A percentile compares a stretch with the other conserved stretches of the same genome.
Conservation (phyloP, 2,113 vertebrate species). For the Mellivora capensis region DNA sequence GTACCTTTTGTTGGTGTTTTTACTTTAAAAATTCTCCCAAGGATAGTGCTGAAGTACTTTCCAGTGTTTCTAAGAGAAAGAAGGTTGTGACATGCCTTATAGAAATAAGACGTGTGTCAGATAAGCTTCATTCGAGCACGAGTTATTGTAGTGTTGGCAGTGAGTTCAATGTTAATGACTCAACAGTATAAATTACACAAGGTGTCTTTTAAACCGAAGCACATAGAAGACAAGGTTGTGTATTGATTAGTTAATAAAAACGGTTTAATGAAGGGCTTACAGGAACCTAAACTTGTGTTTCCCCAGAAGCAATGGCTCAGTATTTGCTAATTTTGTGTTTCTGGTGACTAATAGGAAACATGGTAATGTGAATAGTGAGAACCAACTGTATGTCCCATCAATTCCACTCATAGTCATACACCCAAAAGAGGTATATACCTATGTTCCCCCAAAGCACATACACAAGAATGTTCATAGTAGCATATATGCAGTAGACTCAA, state of each 20-base stretch:
- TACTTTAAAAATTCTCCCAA: background rate
- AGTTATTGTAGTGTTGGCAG: background rate
- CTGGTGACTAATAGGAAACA: background rate
- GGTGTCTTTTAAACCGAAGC: background rate
- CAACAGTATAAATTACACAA: too few species aligned
- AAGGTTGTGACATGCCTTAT: background rate
- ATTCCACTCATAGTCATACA: background rate
- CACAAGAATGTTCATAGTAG: background rate
- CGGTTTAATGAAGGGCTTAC: rapidly evolving
- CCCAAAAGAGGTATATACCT: background rate
- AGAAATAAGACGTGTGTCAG: background rate
- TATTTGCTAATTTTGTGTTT: background rate
- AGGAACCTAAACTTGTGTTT: background rate
- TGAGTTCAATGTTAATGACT: background rate
- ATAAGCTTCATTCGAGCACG: background rate
- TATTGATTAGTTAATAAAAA: background rate
- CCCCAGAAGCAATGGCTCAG: background rate
- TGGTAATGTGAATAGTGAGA: background rate
- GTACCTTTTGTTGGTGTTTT: too few species aligned
- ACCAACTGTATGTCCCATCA: background rate
- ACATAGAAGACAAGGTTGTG: too few species aligned
- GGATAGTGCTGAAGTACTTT: too few species aligned
- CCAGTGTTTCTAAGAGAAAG: rapidly evolving
- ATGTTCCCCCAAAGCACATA: background rate
- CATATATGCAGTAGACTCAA: background rate